Percentiles rank a stretch among this genome's conserved stretches.
phyloP scores from a whole-genome alignment of 2,797 vertebrate genomes.

The Dermochelys coriacea region DNA sequence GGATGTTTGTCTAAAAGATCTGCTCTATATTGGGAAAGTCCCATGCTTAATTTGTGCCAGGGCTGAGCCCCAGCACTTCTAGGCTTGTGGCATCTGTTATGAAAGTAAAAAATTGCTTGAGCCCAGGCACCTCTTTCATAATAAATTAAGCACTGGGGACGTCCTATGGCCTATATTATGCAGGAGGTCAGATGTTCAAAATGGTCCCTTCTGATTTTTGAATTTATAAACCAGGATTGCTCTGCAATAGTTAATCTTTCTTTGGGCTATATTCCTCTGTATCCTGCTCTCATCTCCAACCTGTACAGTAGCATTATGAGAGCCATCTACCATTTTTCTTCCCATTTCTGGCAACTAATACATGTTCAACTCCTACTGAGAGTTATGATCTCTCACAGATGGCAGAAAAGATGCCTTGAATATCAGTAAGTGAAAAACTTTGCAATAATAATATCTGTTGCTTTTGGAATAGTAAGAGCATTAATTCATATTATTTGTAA shows the following conservation, averaged over 20 bases:
- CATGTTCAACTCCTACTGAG: not conserved
- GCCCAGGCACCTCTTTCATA: too few species aligned
- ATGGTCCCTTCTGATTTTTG: not conserved
- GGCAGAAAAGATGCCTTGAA: not conserved
- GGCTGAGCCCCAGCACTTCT: too few species aligned
- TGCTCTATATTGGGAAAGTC: not conserved
- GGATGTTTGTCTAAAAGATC: not conserved
- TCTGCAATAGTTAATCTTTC: not conserved
- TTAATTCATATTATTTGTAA: not conserved
- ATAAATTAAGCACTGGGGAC: not conserved
- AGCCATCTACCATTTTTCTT: not conserved
- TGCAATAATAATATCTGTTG: not conserved
- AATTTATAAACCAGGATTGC: not conserved
- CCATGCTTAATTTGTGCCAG: too few species aligned
- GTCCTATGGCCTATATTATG: not conserved
- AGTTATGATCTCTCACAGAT: not conserved
- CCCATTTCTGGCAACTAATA: not conserved
- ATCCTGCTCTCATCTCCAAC: not conserved
- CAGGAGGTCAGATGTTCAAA: not conserved
- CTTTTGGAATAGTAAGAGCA: not conserved
- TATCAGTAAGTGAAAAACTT: not conserved
- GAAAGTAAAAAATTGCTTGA: too few species aligned
- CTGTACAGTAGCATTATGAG: not conserved
- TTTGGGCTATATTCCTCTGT: not conserved
- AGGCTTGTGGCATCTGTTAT: too few species aligned